Evolutionary conservation across 2,888 invertebrate genomes (phyloP), one percentile per base, ranked within the genome.

Genomic region (Ochropleura plecta): DNA sequence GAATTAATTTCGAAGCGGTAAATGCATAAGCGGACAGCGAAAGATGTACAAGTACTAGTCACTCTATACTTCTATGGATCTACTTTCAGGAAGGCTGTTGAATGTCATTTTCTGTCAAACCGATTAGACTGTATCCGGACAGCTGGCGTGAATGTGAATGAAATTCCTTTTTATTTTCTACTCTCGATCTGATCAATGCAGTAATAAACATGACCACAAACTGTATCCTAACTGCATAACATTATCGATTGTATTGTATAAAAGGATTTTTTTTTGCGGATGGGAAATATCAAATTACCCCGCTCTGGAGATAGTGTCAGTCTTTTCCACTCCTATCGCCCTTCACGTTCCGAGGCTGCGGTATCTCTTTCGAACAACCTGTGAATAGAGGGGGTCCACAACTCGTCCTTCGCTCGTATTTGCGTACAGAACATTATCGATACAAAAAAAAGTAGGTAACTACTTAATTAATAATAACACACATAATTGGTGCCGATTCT

Each of bases 1-100:
- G 53, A 53, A 74, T 69, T 59, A 65, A 73, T 79, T 72, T 48
- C 42, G n/a, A 18, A 12, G 8, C 14, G 66, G 55, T 69, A 51
- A 42, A 72, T 57, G 10, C 53, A 57, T 40, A 3, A 30, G 30
- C 30, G 48, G 9, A 12, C 42, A 66, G 83, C 55, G 49, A 48
- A 12, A n/a, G 42, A 12, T n/a, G 6, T 12, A n/a, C 42, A 42
- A n/a, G 6, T 42, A 42, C 18, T 60, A 9, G 16, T 16, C 40
- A 9, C 48, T 55, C 20, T 57, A 57, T 57, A 57, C 57, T 57
- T 30, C 14, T 30, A 30, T 44, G 12, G n/a, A n/a, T 12, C 59
- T 40, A 14, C 42, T 20, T n/a, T 49, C n/a, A 49, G 18, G 49
- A 62, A 14, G 18, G 12, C 7, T 46, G 14, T 51, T 20, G 6